phyloP scores from a whole-genome alignment of 2,797 vertebrate genomes.

The Chaenodraco wilsoni region DNA sequence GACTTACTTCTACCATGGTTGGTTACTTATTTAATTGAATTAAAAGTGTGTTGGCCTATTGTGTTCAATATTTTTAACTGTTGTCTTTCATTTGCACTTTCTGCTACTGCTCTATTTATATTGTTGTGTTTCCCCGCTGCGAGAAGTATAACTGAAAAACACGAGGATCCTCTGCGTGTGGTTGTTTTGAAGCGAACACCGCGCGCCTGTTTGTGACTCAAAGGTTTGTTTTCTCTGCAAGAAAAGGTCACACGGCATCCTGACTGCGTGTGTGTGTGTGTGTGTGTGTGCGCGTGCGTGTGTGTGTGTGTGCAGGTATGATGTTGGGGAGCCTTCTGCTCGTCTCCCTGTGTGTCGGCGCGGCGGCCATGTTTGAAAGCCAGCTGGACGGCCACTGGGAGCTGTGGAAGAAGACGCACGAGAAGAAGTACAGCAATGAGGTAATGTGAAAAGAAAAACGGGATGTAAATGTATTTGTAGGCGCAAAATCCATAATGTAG shows the following conservation, averaged over 20 bases:
- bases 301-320: slow-evolving; percentile 52
- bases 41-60: no score
- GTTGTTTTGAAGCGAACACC: background rate
- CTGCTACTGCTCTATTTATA: no score
- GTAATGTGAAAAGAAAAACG: slow-evolving; percentile 55
- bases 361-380: slow-evolving; percentile 67
- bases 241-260: slow-evolving; percentile 36
- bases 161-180: background rate
- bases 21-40: no score
- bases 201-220: background rate
- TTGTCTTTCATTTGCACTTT: no score
- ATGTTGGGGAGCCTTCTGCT: slow-evolving; percentile 75
- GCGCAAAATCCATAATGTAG: background rate
- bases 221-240: background rate
- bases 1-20: no score
- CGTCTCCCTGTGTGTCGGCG: slow-evolving; percentile 42
- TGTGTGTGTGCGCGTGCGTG: background rate
- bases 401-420: slow-evolving; percentile 87
- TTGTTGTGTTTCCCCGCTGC: no score
- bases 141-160: no score
- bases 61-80: no score
- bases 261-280: slow-evolving; percentile 1
- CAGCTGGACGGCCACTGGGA: slow-evolving; percentile 86
- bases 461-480: background rate
- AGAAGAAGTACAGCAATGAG: slow-evolving; percentile 80